Evolutionary conservation across 2,113 vertebrate species (phyloP), one percentile per base, ranked within the genome.

Genomic region (Cryptoleucopteryx plumbea): DNA sequence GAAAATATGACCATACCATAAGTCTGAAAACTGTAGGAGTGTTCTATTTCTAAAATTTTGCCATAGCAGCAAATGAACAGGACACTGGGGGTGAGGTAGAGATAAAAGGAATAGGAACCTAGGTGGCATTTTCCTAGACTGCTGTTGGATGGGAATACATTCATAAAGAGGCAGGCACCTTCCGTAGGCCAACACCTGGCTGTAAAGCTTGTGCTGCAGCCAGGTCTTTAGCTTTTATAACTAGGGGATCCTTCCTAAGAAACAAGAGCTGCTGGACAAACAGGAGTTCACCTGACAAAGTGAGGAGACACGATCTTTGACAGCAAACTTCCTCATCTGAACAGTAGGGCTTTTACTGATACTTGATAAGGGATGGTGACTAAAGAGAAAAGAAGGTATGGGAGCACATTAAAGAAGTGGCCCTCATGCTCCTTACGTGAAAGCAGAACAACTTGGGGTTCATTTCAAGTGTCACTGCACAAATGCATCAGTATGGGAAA

Each of bases 401-500:
- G 4, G 47, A 13, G 10, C 8, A 58, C 9, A 43, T 15, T 53
- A 43, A 63, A 65, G 8, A 32, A 66, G 4, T 62, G 12, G 9
- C 8, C 3, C 5, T 74, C 45, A 59, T 5, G 14, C 8, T 45
- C 10, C 12, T 45, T 36, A 38, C 9, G 3, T 80, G 36, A 71
- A 86, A 63, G 27, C 3, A 63, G 31, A 67, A 63, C 4, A 31
- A 53, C 9, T 1, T 0, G 6, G 13, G 1, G 1, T 36, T 6
- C 6, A 16, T 75, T 75, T 83, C 52, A 58, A 58, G 3, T 40
- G 31, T 29, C 38, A 10, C 3, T 56, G 12, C 10, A 48, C 5
- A 63, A 36, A 62, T 17, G 1, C 5, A 26, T 71, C 17, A 58
- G 20, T 15, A 52, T 27, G 4, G 9, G 36, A 86, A 91, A 43